phyloP scores from a whole-genome alignment of 2,888 invertebrate genomes.

The Ormia ochracea region DNA sequence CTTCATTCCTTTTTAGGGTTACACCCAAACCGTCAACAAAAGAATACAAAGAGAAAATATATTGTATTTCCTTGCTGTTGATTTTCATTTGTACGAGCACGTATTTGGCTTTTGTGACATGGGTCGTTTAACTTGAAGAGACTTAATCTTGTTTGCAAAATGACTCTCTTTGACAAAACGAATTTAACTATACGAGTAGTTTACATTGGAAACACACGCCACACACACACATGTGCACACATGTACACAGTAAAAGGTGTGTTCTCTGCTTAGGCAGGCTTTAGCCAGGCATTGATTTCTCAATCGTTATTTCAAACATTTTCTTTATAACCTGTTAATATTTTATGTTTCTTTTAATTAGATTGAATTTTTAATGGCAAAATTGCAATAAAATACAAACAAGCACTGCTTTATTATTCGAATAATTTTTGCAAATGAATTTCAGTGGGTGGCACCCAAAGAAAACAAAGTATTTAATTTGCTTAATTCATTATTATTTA shows the following conservation, averaged over 20 bases:
- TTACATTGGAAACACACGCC: too few species aligned
- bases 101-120: constrained; percentile 18
- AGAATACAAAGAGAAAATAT: neutral
- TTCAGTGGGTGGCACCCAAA: too few species aligned
- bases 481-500: too few species aligned
- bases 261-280: neutral
- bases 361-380: neutral
- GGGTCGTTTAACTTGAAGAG: constrained; percentile 46
- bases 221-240: neutral
- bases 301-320: neutral
- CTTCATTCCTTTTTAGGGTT: constrained; percentile 18
- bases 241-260: too few species aligned
- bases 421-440: too few species aligned
- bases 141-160: constrained; percentile 17
- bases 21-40: constrained; percentile 39
- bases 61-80: neutral
- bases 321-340: constrained; percentile 10
- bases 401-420: too few species aligned
- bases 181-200: too few species aligned
- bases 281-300: neutral
- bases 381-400: neutral
- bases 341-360: neutral
- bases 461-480: too few species aligned
- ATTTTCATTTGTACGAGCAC: constrained; percentile 12
- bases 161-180: neutral